phyloP scores from a whole-genome alignment of 2,888 invertebrate genomes.

The Iselma pallidipennis region DNA sequence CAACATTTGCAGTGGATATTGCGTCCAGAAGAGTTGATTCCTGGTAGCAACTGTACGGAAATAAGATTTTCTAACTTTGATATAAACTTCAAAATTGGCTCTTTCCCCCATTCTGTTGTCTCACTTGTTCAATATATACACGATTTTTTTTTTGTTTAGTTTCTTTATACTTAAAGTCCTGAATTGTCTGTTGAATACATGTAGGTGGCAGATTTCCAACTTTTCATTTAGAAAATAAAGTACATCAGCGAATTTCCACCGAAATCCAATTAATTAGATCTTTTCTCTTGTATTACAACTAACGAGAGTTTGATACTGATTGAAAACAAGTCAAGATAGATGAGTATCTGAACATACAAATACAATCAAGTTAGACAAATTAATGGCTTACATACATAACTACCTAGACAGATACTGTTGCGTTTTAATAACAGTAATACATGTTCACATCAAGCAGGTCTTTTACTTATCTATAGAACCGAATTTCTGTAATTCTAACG shows the following conservation, averaged over 20 bases:
- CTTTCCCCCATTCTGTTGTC: not conserved
- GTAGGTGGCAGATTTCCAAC: not conserved
- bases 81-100: not conserved
- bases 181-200: not conserved
- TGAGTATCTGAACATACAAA: too few species aligned
- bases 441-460: conserved; percentile 11
- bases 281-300: not conserved
- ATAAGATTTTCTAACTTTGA: not conserved
- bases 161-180: not conserved
- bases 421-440: too few species aligned
- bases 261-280: not conserved
- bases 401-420: too few species aligned
- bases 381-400: too few species aligned
- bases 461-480: conserved; percentile 13
- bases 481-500: conserved; percentile 28
- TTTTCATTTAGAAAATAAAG: not conserved
- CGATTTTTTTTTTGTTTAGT: not conserved
- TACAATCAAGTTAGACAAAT: too few species aligned
- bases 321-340: not conserved
- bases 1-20: not conserved
- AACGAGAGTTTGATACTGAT: not conserved
- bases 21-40: not conserved
- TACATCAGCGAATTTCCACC: not conserved
- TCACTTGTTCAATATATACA: not conserved
- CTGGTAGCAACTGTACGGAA: not conserved